phyloP scores from a whole-genome alignment of 1,140 invertebrate species.

The Arctopsyche grandis region DNA sequence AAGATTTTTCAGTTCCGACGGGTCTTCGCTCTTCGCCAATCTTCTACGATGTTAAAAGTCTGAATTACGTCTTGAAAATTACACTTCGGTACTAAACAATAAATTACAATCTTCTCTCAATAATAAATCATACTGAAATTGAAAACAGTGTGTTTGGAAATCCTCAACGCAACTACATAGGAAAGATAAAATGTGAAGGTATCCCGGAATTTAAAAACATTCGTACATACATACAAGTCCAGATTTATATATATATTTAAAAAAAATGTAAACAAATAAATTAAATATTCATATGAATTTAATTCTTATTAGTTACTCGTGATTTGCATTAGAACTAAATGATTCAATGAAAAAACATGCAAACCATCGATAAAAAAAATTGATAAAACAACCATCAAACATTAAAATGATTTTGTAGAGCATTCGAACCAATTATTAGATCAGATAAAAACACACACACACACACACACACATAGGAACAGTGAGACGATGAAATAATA shows the following conservation, averaged over 20 bases:
- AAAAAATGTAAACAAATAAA: background rate
- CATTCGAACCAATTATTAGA: no score
- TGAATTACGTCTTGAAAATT: background rate
- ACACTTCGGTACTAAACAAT: background rate
- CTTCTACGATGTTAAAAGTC: background rate
- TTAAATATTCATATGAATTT: background rate
- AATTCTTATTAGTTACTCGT: no score
- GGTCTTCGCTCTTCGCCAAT: constrained; percentile 3
- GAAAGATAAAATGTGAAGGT: background rate
- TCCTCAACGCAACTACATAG: background rate
- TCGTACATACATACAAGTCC: no score
- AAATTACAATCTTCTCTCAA: constrained; percentile 6
- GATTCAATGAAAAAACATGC: background rate
- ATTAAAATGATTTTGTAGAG: no score
- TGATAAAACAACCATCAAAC: no score
- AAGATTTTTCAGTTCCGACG: background rate
- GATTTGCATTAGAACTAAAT: no score
- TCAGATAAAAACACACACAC: no score
- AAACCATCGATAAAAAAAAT: background rate
- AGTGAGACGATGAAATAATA: no score
- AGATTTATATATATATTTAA: background rate
- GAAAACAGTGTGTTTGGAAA: background rate
- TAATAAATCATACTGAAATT: no score
- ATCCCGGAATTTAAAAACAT: background rate
- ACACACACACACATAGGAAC: no score